phyloP scores from a whole-genome alignment of 2,113 vertebrate genomes.

The Epinephelus cyanopodus region DNA sequence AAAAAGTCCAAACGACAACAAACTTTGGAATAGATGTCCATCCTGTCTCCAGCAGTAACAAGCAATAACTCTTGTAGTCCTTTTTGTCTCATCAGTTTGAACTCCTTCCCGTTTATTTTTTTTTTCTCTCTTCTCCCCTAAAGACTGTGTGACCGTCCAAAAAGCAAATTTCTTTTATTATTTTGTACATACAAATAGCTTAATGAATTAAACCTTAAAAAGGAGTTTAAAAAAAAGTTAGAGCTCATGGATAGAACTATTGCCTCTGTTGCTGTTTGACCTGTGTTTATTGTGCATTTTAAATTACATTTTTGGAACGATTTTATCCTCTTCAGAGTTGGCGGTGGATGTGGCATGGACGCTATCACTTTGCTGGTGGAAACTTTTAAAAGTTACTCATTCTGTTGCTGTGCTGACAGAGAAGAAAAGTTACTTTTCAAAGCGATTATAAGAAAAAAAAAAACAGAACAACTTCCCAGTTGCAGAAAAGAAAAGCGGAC shows the following conservation, averaged over 20 bases:
- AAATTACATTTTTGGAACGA: conserved; percentile 75
- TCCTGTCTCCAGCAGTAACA: conserved; percentile 82
- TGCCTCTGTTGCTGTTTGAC: conserved; percentile 85
- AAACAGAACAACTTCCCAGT: conserved; percentile 33
- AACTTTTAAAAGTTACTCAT: conserved; percentile 60
- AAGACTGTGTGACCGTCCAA: conserved; percentile 75
- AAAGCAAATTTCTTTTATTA: conserved; percentile 53
- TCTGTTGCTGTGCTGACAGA: conserved; percentile 55
- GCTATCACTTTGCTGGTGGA: conserved; percentile 71
- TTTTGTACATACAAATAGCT: conserved; percentile 85
- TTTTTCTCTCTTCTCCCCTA: conserved; percentile 25
- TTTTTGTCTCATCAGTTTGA: conserved; percentile 57
- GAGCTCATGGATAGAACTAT: conserved; percentile 79
- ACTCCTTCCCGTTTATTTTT: conserved; percentile 7
- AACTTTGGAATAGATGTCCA: conserved; percentile 69
- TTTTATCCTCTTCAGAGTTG: conserved; percentile 67
- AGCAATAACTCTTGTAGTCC: conserved; percentile 84
- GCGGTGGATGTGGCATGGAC: conserved; percentile 72
- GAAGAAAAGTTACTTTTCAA: conserved; percentile 17
- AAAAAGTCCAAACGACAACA: conserved; percentile 52
- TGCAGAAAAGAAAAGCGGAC: neutral
- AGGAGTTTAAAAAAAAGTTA: conserved; percentile 68
- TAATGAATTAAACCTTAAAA: conserved; percentile 79
- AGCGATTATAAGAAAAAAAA: neutral
- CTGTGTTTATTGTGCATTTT: conserved; percentile 85